A percentile compares a stretch with the other conserved stretches of the same genome.
These are phyloP conservation scores for Pinna nobilis DNA, from an alignment of 1,140 invertebrate genomes.

Conservation along the genomic window DNA sequence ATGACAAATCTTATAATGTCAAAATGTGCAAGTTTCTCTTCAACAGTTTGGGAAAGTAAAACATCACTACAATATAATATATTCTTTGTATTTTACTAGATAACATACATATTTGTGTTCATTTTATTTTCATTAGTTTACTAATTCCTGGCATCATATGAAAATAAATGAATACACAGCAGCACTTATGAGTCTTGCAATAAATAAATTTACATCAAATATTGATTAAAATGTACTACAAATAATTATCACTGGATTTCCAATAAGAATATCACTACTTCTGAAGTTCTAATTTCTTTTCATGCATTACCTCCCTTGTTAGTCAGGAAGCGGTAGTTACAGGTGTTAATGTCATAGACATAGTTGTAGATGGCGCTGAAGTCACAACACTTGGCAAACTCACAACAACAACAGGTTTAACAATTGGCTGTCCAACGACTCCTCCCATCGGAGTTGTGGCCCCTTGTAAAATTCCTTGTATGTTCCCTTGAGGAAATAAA, in stretches of 20 bases:
- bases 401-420: constrained; percentile 53
- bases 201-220: not conserved
- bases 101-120: too few relatives aligned
- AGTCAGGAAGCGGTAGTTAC: constrained; percentile 11
- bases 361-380: constrained; percentile 19
- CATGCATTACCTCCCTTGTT: not conserved
- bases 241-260: not conserved
- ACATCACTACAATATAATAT: not conserved
- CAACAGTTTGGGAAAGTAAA: too few relatives aligned
- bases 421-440: constrained; percentile 41
- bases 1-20: too few relatives aligned
- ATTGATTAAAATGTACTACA: not conserved
- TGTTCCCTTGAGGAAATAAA: constrained; percentile 22
- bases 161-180: not conserved
- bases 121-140: too few relatives aligned
- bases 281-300: not conserved
- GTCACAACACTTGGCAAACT: constrained; percentile 46
- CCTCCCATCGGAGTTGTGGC: constrained; percentile 31
- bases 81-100: too few relatives aligned
- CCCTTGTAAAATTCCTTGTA: constrained; percentile 33
- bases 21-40: too few relatives aligned
- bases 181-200: not conserved
- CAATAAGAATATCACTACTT: not conserved
- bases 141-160: not conserved
- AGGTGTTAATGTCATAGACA: constrained; percentile 21